phyloP scores from a whole-genome alignment of 23 tunicate genomes.

The Styela plicata region DNA sequence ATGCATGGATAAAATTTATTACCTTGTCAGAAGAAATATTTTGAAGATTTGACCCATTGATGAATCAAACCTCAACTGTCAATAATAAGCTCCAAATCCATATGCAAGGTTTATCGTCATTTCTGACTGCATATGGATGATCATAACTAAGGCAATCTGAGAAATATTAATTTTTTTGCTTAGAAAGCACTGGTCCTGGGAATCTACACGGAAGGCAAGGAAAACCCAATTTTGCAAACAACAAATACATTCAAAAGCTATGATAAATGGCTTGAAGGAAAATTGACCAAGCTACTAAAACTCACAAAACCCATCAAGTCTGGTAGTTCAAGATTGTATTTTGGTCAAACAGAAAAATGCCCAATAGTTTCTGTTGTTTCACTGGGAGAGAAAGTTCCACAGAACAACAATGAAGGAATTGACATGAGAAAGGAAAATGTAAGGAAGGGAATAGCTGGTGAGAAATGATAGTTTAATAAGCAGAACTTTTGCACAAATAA shows the following conservation, averaged over 20 bases:
- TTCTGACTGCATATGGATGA: too few relatives aligned
- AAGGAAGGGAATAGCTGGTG: slow-evolving; percentile 56
- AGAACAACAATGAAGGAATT: slow-evolving; percentile 22
- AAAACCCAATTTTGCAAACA: slow-evolving; percentile 15
- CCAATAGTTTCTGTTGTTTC: slow-evolving; percentile 48
- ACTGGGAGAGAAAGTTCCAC: slow-evolving; percentile 34
- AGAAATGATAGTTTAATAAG: not conserved
- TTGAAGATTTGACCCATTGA: too few relatives aligned
- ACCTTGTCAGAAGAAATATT: too few relatives aligned
- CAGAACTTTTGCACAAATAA: too few relatives aligned
- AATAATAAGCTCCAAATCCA: too few relatives aligned
- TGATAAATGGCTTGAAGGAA: slow-evolving; percentile 37
- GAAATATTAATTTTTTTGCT: too few relatives aligned
- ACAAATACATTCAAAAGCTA: slow-evolving; percentile 27
- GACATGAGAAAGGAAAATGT: slow-evolving; percentile 67
- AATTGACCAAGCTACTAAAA: slow-evolving; percentile 22
- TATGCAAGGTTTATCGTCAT: too few relatives aligned
- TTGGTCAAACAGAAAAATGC: slow-evolving; percentile 29
- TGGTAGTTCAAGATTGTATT: slow-evolving; percentile 47
- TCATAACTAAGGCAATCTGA: too few relatives aligned
- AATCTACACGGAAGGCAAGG: slow-evolving; percentile 6
- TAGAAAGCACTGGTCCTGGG: slow-evolving; percentile 62
- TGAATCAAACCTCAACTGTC: too few relatives aligned
- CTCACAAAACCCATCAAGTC: slow-evolving; percentile 34
- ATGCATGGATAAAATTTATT: too few relatives aligned